These are phyloP conservation scores for Lasioglossum marginatum DNA, from an alignment of 2,888 invertebrate genomes.

Conservation along the genomic window DNA sequence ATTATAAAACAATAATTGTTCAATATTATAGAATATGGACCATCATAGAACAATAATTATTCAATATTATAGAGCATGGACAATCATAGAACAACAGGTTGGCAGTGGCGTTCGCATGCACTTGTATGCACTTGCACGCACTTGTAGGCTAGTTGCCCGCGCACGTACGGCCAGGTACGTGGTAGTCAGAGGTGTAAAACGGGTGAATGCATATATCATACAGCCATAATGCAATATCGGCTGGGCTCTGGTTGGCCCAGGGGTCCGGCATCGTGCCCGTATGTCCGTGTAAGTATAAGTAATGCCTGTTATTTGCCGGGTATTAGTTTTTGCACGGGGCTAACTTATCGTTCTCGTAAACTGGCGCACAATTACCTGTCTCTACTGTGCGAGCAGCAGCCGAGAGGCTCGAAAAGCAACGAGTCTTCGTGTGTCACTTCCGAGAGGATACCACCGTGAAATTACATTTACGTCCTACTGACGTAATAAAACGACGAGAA, in stretches of 20 bases:
- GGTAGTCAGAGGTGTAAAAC: slow-evolving; percentile 73
- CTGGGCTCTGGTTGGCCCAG: slow-evolving; percentile 64
- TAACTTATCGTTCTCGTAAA: slow-evolving; percentile 80
- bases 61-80: too few species aligned
- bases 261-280: slow-evolving; percentile 61
- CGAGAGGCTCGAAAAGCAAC: slow-evolving; percentile 35
- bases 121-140: neutral
- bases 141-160: slow-evolving; percentile 4
- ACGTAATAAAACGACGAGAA: slow-evolving; percentile 65
- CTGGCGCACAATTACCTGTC: slow-evolving; percentile 78
- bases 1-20: too few species aligned
- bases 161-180: slow-evolving; percentile 17
- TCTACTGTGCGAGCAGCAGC: slow-evolving; percentile 65
- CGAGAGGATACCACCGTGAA: slow-evolving; percentile 62
- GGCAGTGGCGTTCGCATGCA: neutral
- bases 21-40: too few species aligned
- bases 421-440: slow-evolving; percentile 66
- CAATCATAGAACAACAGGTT: too few species aligned
- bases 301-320: slow-evolving; percentile 79
- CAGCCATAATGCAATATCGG: slow-evolving; percentile 77
- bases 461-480: slow-evolving; percentile 62
- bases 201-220: slow-evolving; percentile 78
- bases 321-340: slow-evolving; percentile 79
- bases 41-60: too few species aligned
- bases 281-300: slow-evolving; percentile 75